A percentile compares a stretch with the other conserved stretches of the same genome.
These are phyloP conservation scores for Pachliopta kotzebuea DNA, from an alignment of 2,888 invertebrate genomes.

Conservation along the genomic window DNA sequence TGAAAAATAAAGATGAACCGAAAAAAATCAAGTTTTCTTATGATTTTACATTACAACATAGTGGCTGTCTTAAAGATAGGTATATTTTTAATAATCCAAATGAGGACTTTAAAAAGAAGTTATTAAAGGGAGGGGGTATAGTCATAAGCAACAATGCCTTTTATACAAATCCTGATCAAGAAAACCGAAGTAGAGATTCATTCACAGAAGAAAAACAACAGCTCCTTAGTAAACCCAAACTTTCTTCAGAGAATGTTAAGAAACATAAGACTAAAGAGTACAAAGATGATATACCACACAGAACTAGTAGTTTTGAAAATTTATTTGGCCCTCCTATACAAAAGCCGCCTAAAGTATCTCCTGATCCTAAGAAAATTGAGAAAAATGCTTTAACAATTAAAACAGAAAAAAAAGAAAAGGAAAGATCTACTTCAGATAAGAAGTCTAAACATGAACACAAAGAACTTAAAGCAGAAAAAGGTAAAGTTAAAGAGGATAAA, in stretches of 20 bases:
- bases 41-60: conserved; percentile 90
- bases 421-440: conserved; percentile 68
- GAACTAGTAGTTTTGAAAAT: conserved; percentile 85
- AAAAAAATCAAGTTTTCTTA: conserved; percentile 91
- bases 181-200: conserved; percentile 80
- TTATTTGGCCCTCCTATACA: conserved; percentile 92
- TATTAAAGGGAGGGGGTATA: conserved; percentile 92
- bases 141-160: conserved; percentile 68
- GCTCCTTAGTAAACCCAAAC: conserved; percentile 86
- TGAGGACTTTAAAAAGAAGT: conserved; percentile 93
- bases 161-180: conserved; percentile 75
- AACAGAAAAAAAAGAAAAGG: conserved; percentile 81
- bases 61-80: conserved; percentile 89
- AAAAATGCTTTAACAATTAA: conserved; percentile 53
- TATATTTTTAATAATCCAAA: conserved; percentile 91
- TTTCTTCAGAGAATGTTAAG: conserved; percentile 80
- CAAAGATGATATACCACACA: conserved; percentile 78
- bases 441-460: conserved; percentile 74
- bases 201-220: conserved; percentile 80
- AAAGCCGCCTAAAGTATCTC: conserved; percentile 85
- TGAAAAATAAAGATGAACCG: conserved; percentile 94
- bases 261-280: conserved; percentile 82
- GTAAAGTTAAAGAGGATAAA: conserved; percentile 71
- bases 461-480: conserved; percentile 68
- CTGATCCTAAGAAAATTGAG: conserved; percentile 82